These are phyloP conservation scores for Pagrus major DNA, from an alignment of 2,113 vertebrate genomes.

Conservation along the genomic window DNA sequence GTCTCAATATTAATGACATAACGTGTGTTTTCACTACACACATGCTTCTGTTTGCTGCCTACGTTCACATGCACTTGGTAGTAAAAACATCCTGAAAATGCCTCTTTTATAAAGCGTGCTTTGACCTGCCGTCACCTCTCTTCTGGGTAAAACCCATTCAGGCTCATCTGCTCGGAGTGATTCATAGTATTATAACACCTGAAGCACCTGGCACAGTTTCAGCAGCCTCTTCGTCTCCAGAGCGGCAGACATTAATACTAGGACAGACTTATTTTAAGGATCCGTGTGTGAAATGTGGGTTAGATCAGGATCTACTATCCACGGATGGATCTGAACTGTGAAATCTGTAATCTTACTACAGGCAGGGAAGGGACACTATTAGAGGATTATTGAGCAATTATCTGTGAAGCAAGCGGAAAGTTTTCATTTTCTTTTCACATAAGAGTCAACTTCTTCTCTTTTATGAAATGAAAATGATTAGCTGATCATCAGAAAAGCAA, in stretches of 20 bases:
- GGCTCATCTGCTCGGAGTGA: background rate
- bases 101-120: background rate
- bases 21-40: too few species aligned
- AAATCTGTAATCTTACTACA: background rate
- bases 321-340: background rate
- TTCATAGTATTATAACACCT: background rate
- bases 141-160: background rate
- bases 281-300: slow-evolving; percentile 1
- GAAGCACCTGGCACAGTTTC: slow-evolving; percentile 5
- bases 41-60: background rate
- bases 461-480: background rate
- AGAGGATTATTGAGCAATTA: background rate
- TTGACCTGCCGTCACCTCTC: background rate
- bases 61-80: background rate
- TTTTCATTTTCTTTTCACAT: background rate
- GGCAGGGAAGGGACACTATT: background rate
- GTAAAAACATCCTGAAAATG: background rate
- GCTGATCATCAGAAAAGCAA: background rate
- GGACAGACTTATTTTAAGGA: slow-evolving; percentile 23
- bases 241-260: background rate
- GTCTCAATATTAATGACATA: too few species aligned
- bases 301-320: background rate
- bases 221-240: background rate
- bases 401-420: background rate
- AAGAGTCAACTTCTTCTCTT: background rate